Percentiles rank a stretch among this genome's conserved stretches.
phyloP scores from a whole-genome alignment of 2,888 invertebrate genomes.

The Drosophila anomalata region DNA sequence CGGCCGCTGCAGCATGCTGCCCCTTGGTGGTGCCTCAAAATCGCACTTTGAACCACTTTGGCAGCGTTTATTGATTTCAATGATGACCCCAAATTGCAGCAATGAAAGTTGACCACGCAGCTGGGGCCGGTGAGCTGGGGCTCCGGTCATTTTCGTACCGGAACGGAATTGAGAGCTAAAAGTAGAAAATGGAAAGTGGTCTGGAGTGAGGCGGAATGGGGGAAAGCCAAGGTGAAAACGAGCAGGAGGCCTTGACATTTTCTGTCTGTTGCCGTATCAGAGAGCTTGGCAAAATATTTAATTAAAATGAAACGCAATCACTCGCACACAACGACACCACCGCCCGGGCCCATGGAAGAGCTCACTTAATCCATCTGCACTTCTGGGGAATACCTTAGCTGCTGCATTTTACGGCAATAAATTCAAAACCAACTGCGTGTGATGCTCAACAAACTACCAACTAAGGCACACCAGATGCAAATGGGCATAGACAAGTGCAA shows the following conservation, averaged over 20 bases:
- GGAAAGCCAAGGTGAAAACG: conserved; percentile 15
- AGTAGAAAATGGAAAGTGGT: neutral
- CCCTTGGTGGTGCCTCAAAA: conserved; percentile 10
- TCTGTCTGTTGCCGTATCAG: conserved; percentile 16
- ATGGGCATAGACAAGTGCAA: conserved; percentile 17
- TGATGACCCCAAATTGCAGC: conserved; percentile 45
- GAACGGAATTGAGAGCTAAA: conserved; percentile 13
- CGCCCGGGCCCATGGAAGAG: conserved; percentile 17
- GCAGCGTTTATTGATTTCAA: conserved; percentile 45
- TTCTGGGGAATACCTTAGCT: conserved; percentile 41
- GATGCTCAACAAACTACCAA: conserved; percentile 64
- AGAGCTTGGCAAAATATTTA: conserved; percentile 52
- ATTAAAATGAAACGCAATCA: conserved; percentile 59
- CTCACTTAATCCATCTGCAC: conserved; percentile 75
- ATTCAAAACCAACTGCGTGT: conserved; percentile 64
- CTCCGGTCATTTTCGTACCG: conserved; percentile 2
- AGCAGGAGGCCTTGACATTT: conserved; percentile 33
- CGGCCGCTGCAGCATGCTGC: neutral
- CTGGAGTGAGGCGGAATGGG: neutral
- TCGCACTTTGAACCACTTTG: conserved; percentile 44
- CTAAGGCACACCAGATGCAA: conserved; percentile 31
- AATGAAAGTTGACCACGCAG: conserved; percentile 41
- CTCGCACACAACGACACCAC: conserved; percentile 5
- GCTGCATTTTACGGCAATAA: conserved; percentile 65
- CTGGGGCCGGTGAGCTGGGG: neutral